Base-by-base conservation (phyloP, 2,113 vertebrate genomes). In the Poeciliopsis retropinna region DNA sequence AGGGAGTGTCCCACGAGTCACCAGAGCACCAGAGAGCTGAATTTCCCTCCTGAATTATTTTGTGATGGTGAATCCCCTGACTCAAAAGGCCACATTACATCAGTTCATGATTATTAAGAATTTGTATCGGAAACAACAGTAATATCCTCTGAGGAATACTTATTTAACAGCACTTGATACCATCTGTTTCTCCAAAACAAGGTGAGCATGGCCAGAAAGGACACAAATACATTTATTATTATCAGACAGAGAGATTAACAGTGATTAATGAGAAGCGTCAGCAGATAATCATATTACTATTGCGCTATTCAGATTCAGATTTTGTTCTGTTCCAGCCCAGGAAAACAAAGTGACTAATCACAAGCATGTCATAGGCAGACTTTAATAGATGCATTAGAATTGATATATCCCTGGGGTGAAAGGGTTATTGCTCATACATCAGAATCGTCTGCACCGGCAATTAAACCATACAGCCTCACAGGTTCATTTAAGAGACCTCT, bases 341-440 rank as follows among this genome's bases (percentile, higher is more conserved):
- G 76, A 73, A 90, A 91, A 91, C 88, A 91, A 90, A 91, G 85
- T 81, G 88, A 89, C 90, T 89, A 88, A 92, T 93, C 90, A 88
- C 83, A 87, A 91, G 85, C 86, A 90, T 89, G 88, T 90, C 89
- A 87, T 60, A 82, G 82, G 73, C 80, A 87, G 91, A 88, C 85
- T 91, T 91, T 93, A 93, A 91, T 91, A 85, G 88, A 89, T 88
- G 84, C 87, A 91, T 92, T 93, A 91, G 85, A 81, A 90, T 84
- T 88, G 90, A 92, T 91, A 88, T 78, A 73, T 41, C 86, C 82
- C 80, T 60, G 81, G 90, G 85, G 85, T 87, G 89, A 92, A 83
- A 61, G 84, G 91, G 87, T 88, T 89, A 87, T 90, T 90, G 83
- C 89, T 93, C 88, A 87, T 86, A 88, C 89, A 91, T 81, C 76